Evolutionary conservation across 2,797 vertebrate species (phyloP).

Genomic region (Erpetoichthys calabaricus): DNA sequence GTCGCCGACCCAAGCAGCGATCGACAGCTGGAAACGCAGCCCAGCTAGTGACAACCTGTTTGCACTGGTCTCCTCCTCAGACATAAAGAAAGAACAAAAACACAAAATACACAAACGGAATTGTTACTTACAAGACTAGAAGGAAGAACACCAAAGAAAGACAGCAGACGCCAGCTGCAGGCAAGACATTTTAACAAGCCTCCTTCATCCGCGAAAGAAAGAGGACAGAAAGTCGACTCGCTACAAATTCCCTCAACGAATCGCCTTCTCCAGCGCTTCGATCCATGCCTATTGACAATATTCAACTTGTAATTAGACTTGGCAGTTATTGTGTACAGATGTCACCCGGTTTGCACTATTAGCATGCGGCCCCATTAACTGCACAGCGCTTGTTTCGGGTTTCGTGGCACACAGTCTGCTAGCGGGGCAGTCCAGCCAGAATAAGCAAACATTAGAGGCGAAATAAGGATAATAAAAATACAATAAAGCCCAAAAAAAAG

Average conservation of each 20-base stretch:
- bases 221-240: no score
- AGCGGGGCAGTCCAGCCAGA: slow-evolving; percentile 1
- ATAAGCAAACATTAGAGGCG: background rate
- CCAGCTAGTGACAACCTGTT: slow-evolving; percentile 12
- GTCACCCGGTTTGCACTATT: slow-evolving; percentile 23
- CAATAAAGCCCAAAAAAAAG: slow-evolving; percentile 7
- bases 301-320: slow-evolving; percentile 29
- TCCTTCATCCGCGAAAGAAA: no score
- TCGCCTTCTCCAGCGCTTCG: slow-evolving; percentile 27
- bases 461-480: background rate
- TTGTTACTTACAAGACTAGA: no score
- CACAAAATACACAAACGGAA: no score
- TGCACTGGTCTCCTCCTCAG: slow-evolving; percentile 1
- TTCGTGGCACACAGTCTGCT: background rate
- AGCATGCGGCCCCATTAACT: slow-evolving; percentile 27
- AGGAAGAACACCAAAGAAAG: no score
- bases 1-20: no score
- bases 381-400: slow-evolving; percentile 12
- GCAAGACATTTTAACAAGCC: no score
- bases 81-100: no score
- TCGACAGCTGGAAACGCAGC: no score
- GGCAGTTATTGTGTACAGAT: slow-evolving; percentile 24
- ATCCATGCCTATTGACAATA: slow-evolving; percentile 27
- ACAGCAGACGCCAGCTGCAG: no score
- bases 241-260: slow-evolving; percentile 24